A percentile compares a stretch with the other conserved stretches of the same genome.
phyloP scores from a whole-genome alignment of 2,888 invertebrate genomes.

The Pandemis cinnamomeana region DNA sequence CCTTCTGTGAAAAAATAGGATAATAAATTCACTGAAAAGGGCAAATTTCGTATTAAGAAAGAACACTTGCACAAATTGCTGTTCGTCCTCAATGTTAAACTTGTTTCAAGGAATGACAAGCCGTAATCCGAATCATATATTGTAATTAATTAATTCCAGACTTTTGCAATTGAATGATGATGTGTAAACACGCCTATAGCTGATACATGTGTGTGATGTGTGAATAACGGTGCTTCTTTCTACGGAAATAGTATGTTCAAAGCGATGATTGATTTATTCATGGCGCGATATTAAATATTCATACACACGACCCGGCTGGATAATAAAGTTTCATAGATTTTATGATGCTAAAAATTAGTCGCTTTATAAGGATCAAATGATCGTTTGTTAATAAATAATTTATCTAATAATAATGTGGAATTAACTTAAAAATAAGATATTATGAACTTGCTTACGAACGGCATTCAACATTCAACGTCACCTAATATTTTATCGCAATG shows the following conservation, averaged over 20 bases:
- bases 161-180: slow-evolving; percentile 22
- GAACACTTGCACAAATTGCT: slow-evolving; percentile 7
- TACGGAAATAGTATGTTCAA: slow-evolving; percentile 55
- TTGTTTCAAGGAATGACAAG: slow-evolving; percentile 33
- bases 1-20: slow-evolving; percentile 87
- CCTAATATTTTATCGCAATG: slow-evolving; percentile 33
- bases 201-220: slow-evolving; percentile 11
- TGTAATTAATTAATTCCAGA: slow-evolving; percentile 28
- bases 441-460: no score
- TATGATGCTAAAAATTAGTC: slow-evolving; percentile 5
- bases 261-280: slow-evolving; percentile 61
- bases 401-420: background rate
- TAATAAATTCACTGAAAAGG: background rate
- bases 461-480: slow-evolving; percentile 13
- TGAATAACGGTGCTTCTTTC: slow-evolving; percentile 49
- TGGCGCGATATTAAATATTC: slow-evolving; percentile 57
- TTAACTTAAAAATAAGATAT: background rate
- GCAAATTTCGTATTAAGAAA: slow-evolving; percentile 8
- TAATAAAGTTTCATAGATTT: slow-evolving; percentile 47
- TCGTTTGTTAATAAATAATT: background rate
- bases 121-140: slow-evolving; percentile 26
- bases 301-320: slow-evolving; percentile 52
- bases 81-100: slow-evolving; percentile 24
- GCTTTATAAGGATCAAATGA: slow-evolving; percentile 35
- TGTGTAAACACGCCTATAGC: slow-evolving; percentile 20